Conservation (phyloP, 37 sponge, comb jelly and placozoan genomes). For the Chondrilla cf. caribensis region DNA sequence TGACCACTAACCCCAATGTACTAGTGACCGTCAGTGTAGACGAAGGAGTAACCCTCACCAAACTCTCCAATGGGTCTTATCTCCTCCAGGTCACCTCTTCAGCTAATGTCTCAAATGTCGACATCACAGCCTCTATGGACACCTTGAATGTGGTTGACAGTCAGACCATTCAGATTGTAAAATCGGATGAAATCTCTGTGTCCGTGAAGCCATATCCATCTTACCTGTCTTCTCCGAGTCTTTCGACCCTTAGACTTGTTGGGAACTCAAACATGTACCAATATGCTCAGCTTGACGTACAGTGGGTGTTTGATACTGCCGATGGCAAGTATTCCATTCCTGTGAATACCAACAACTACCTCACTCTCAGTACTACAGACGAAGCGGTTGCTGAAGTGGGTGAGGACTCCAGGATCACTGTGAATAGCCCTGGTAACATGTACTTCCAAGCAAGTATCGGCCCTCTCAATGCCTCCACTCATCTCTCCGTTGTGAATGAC, state of each 20-base stretch:
- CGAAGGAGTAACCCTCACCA: neutral
- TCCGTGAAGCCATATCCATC: neutral
- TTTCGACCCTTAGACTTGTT: neutral
- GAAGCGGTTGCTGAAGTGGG: neutral
- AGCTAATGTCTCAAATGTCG: neutral
- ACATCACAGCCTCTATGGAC: neutral
- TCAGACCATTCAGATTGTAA: neutral
- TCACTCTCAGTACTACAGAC: neutral
- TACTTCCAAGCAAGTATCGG: neutral
- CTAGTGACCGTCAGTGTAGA: neutral
- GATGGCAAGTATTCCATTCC: neutral
- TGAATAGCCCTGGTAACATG: neutral
- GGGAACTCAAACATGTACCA: neutral
- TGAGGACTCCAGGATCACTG: neutral
- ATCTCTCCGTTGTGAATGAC: neutral
- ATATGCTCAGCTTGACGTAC: neutral
- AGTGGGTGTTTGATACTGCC: neutral
- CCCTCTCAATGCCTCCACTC: neutral
- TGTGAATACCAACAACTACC: neutral
- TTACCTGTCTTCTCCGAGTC: neutral
- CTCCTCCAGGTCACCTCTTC: neutral
- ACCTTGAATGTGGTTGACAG: neutral
- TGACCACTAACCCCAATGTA: neutral
- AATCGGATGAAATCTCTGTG: neutral
- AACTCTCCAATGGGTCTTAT: neutral